Evolutionary conservation across 1,140 invertebrate genomes (phyloP), one percentile per base, ranked within the genome.

Genomic region (Cydia amplana): DNA sequence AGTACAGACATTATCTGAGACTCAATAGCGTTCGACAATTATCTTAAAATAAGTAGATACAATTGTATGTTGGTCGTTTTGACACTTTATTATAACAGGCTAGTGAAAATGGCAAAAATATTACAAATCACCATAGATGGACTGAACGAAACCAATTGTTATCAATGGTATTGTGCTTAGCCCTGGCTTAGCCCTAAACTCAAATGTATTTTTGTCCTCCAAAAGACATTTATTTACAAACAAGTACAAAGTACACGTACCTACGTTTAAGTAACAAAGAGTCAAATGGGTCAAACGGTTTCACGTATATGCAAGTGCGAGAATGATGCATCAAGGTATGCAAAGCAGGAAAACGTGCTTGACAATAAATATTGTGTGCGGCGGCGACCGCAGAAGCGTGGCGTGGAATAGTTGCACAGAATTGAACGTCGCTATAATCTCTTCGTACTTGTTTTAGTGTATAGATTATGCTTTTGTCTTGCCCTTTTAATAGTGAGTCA

Each of bases 271-370:
- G 18, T 60, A 7, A 60, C 55, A 60, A 60, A 60, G 55, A 60
- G 55, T 20, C 55, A 60, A 60, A 60, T 60, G 55, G 55, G 55
- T 60, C 55, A 60, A 60, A 60, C 55, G 55, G 55, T 60, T 23
- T 60, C 20, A 60, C 55, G 18, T 60, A 23, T 23, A 60, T 10
- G 20, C 20, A 70, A 36, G 65, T 4, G 28, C 16, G 18, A 70
- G 65, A 70, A 36, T 36, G 65, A 70, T 70, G 65, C 65, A 70
- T 70, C n/a, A 36, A 36, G 5, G 32, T 18, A 70, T 18, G 65
- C n/a, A 18, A 36, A 70, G 65, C 28, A 70, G 65, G 65, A 70
- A 70, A 70, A 70, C 65, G 65, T 70, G 65, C 28, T 18, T 40
- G 65, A 9, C 65, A 43, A 70, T 70, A 70, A 70, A 36, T 18